A percentile compares a stretch with the other conserved stretches of the same genome.
Conservation (phyloP, 35 echinoderm and acorn worm species). For the Acanthaster planci region DNA sequence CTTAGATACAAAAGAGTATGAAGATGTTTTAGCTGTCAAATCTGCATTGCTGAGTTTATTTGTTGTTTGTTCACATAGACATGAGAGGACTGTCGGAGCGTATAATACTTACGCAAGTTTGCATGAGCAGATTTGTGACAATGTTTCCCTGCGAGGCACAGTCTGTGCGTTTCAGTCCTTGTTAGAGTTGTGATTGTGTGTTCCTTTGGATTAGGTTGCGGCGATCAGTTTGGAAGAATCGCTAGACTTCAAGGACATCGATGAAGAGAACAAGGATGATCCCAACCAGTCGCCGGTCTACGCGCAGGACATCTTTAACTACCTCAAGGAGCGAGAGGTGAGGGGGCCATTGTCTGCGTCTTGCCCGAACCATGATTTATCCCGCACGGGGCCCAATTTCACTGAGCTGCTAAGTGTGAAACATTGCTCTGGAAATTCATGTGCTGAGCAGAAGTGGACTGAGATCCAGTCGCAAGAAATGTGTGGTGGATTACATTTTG, state of each 20-base stretch:
- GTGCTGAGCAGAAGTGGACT: not conserved
- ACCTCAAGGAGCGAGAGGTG: constrained; percentile 90
- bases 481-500: not conserved
- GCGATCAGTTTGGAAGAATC: constrained; percentile 47
- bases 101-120: too few relatives aligned
- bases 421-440: not conserved
- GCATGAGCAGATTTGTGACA: too few relatives aligned
- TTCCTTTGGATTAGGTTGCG: constrained; percentile 30
- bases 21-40: too few relatives aligned
- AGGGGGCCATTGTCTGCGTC: not conserved
- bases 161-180: too few relatives aligned
- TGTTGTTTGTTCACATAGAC: too few relatives aligned
- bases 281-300: constrained; percentile 80
- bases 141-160: too few relatives aligned
- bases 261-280: constrained; percentile 88
- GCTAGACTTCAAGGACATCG: constrained; percentile 50
- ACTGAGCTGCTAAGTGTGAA: not conserved
- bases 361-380: not conserved
- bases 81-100: too few relatives aligned
- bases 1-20: too few relatives aligned
- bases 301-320: constrained; percentile 86
- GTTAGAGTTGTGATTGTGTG: not conserved
- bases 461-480: not conserved
- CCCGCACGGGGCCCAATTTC: not conserved
- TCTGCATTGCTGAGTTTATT: too few relatives aligned